Evolutionary conservation across 2,888 invertebrate genomes (phyloP).

Genomic region (Papilio protenor): DNA sequence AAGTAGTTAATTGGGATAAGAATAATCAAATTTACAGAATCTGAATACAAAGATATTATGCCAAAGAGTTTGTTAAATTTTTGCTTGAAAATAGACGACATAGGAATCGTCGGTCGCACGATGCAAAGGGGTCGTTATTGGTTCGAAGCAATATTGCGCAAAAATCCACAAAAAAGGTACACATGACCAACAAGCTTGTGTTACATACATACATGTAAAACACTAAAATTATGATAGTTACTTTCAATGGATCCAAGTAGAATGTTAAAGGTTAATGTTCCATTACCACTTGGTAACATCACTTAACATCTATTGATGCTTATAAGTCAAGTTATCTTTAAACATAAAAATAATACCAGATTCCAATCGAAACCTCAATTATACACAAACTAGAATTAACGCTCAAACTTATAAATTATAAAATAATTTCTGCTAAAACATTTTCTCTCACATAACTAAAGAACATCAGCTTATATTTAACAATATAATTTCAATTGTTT

Average conservation of each 20-base stretch:
- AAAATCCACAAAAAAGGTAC: slow-evolving; percentile 2
- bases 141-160: slow-evolving; percentile 33
- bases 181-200: neutral
- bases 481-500: too few species aligned
- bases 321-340: too few species aligned
- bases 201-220: neutral
- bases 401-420: too few species aligned
- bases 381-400: too few species aligned
- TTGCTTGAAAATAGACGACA: slow-evolving; percentile 14
- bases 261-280: neutral
- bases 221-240: neutral
- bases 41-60: neutral
- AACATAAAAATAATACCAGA: too few species aligned
- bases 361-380: too few species aligned
- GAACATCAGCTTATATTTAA: too few species aligned
- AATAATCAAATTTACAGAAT: neutral
- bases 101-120: slow-evolving; percentile 5
- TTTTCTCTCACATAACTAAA: too few species aligned
- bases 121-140: slow-evolving; percentile 30
- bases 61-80: neutral
- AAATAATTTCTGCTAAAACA: too few species aligned
- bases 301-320: too few species aligned
- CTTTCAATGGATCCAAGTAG: neutral
- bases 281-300: too few species aligned
- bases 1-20: neutral